Evolutionary conservation across 2,888 invertebrate species (phyloP), one percentile per base, ranked within the genome.

Genomic region (Abrostola triplasia): DNA sequence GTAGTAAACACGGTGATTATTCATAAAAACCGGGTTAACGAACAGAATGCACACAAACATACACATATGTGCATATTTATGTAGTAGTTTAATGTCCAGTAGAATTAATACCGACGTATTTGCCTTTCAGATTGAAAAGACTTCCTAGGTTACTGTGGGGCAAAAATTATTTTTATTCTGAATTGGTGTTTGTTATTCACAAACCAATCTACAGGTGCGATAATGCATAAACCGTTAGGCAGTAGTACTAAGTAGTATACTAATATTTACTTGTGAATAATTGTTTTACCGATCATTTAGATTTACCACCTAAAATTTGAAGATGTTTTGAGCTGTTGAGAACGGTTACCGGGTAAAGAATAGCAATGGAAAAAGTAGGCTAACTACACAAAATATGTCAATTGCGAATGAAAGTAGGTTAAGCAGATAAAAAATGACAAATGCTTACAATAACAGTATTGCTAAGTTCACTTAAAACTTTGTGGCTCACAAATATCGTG

Each of bases 1-100:
- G 55, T 51, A 62, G 54, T 69, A 61, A 73, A 73, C 40, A 74
- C 55, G 24, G 35, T 47, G 56, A 77, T 74, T 69, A 78, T 59
- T 74, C 57, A 77, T 36, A 37, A 54, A 55, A 78, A 78, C 78
- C 78, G 59, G 74, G 74, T 74, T 78, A 78, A 74, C 50, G 59
- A 50, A 77, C 78, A 56, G n/a, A 2, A 37, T 12, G 12, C 38
- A 59, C 13, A 72, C 44, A 76, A 24, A 58, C 52, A 53, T 50
- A 59, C 48, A 71, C 37, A 57, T 58, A 60, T 49, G 53, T 57
- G 61, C 52, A 58, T 63, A 60, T 53, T 62, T 48, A 71, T 41
- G 40, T 65, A 58, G 9, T 65, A 47, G 49, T 52, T 70, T 51
- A 64, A 70, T 55, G 37, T 36, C 52, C 35, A 58, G 5, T 38